phyloP scores from a whole-genome alignment of 2,888 invertebrate species.

The Dastarcus helophoroides region DNA sequence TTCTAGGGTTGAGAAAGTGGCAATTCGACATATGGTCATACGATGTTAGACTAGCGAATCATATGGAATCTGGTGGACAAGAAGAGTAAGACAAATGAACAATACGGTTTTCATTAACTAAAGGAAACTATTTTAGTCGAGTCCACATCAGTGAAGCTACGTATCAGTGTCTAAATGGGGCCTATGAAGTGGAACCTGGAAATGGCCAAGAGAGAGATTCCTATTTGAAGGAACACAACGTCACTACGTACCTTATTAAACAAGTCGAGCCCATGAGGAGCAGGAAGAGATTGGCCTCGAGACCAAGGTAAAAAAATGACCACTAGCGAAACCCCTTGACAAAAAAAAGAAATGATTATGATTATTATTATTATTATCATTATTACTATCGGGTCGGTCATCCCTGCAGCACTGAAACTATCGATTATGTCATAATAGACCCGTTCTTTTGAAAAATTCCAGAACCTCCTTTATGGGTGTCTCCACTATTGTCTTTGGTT shows the following conservation, averaged over 20 bases:
- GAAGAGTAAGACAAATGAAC: slow-evolving; percentile 12
- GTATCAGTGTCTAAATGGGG: slow-evolving; percentile 68
- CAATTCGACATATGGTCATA: slow-evolving; percentile 90
- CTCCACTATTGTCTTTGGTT: too few relatives aligned
- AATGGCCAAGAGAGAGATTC: slow-evolving; percentile 72
- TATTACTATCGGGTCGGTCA: too few relatives aligned
- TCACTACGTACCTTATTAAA: slow-evolving; percentile 82
- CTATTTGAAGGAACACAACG: slow-evolving; percentile 74
- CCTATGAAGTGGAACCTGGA: slow-evolving; percentile 90
- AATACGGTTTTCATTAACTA: too few relatives aligned
- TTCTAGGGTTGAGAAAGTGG: slow-evolving; percentile 85
- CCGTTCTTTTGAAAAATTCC: too few relatives aligned
- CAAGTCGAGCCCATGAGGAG: slow-evolving; percentile 62
- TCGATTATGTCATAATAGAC: too few relatives aligned
- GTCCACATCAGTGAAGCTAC: slow-evolving; percentile 94
- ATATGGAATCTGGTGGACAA: slow-evolving; percentile 88
- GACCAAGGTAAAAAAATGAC: slow-evolving; percentile 35
- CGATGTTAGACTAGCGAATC: slow-evolving; percentile 92
- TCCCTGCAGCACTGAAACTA: too few relatives aligned
- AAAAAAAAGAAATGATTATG: too few relatives aligned
- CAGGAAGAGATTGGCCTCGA: slow-evolving; percentile 39
- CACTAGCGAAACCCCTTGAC: too few relatives aligned
- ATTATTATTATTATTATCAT: too few relatives aligned
- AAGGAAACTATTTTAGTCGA: slow-evolving; percentile 49
- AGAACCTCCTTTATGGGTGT: too few relatives aligned